phyloP scores from a whole-genome alignment of 2,888 invertebrate species.

The Camponotus fellah region DNA sequence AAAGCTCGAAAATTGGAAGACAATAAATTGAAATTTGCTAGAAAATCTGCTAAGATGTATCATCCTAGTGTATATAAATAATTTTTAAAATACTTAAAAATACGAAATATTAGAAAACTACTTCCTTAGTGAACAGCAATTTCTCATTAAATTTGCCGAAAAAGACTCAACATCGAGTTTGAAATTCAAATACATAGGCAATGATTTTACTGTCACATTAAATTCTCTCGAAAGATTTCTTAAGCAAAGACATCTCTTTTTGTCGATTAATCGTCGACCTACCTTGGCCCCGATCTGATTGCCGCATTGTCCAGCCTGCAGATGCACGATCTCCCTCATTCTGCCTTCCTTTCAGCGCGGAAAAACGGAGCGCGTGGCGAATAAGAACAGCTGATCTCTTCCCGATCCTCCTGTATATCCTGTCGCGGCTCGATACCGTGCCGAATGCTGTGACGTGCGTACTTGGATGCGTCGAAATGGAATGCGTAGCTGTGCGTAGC shows the following conservation, averaged over 20 bases:
- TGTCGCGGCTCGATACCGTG: conserved; percentile 1
- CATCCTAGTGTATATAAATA: not conserved
- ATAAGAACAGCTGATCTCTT: conserved; percentile 61
- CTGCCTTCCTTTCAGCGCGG: conserved; percentile 32
- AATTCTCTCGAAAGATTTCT: not conserved
- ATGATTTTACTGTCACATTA: not conserved
- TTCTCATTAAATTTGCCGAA: not conserved
- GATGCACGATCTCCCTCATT: conserved; percentile 89
- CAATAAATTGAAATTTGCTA: not conserved
- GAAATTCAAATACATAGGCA: not conserved
- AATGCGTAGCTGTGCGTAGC: conserved; percentile 20
- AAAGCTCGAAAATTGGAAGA: not conserved
- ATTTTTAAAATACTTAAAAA: not conserved
- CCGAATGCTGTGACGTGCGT: conserved; percentile 3
- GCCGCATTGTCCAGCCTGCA: conserved; percentile 89
- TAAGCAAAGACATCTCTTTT: not conserved
- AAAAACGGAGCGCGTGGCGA: not conserved
- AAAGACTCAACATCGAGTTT: not conserved
- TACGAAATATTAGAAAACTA: not conserved
- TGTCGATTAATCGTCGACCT: conserved; percentile 24
- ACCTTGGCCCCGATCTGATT: conserved; percentile 90
- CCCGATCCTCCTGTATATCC: not conserved
- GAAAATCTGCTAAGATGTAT: not conserved
- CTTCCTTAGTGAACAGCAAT: too few species aligned
- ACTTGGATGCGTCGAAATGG: conserved; percentile 26